A percentile compares a stretch with the other conserved stretches of the same genome.
Evolutionary conservation across 2,797 vertebrate species (phyloP).

Genomic region (Lepilemur septentrionalis): DNA sequence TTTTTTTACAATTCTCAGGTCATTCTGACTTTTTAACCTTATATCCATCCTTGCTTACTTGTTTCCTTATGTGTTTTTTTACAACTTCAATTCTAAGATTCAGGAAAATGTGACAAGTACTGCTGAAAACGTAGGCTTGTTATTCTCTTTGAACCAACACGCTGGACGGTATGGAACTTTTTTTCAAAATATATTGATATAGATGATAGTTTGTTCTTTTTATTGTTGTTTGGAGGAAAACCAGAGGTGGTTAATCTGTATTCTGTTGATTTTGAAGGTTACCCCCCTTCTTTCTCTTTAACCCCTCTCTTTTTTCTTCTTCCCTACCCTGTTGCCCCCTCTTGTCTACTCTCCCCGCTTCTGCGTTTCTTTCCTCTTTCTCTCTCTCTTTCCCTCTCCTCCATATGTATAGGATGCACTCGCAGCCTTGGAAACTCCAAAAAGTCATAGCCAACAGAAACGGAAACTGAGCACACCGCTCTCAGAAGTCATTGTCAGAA

Average conservation of each 20-base stretch:
- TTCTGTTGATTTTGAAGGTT: neutral
- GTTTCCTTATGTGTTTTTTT: neutral
- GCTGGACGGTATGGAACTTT: neutral
- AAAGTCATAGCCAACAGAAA: constrained; percentile 81
- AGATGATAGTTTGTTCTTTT: constrained; percentile 17
- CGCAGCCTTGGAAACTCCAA: constrained; percentile 92
- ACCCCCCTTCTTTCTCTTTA: neutral
- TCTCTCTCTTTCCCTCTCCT: neutral
- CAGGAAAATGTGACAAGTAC: neutral
- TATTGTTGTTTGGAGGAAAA: neutral
- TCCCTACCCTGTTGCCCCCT: neutral
- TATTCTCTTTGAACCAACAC: neutral
- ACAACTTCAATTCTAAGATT: neutral
- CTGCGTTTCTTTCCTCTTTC: neutral
- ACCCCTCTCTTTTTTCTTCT: neutral
- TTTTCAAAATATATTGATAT: neutral
- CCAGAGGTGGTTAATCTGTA: neutral
- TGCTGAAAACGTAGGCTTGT: neutral
- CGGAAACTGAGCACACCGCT: constrained; percentile 91
- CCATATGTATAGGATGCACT: constrained; percentile 88
- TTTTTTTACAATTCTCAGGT: neutral
- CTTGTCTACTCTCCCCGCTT: neutral
- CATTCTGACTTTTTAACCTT: neutral
- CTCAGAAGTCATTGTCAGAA: constrained; percentile 93
- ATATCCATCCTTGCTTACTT: neutral